Evolutionary conservation across 2,113 vertebrate genomes (phyloP), one percentile per base, ranked within the genome.

Genomic region (Pelobates fuscus): DNA sequence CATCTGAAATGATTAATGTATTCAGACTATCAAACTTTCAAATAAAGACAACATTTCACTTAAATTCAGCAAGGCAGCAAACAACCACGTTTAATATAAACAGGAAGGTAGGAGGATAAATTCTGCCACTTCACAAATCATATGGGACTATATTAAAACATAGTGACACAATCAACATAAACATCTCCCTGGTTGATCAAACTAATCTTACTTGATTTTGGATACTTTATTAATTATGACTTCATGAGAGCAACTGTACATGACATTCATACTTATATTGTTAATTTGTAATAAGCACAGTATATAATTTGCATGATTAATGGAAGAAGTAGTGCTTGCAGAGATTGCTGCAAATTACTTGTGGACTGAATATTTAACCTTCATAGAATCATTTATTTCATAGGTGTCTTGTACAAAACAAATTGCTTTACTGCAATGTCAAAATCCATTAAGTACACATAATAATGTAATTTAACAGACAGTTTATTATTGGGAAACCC

Each of bases 281-380:
- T 67, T 75, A 67, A 75, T 67, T 49, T 58, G 25, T 18, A 59
- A 30, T 41, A 59, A 59, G 63, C 32, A 59, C 63, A 58, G 24
- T 23, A 65, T 67, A 24, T 59, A 75, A 75, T 59, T 75, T 60
- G 60, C 54, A 67, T 75, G 63, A 73, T 64, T 64, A 64, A 64
- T 64, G 61, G 29, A 24, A 63, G 26, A 64, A 26, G 44, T 54
- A 55, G 17, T 30, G 72, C 62, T 74, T 57, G n/a, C 49, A 75
- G 7, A 57, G 18, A 32, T 49, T 66, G 20, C 15, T 67, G 49
- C 15, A 75, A 58, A 58, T 57, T 58, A 26, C 52, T 58, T 3
- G 26, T 66, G 44, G 30, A 59, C 12, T 58, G 18, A 75, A 63
- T 62, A 72, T 72, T 72, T 72, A 30, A 75, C 54, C 32, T 59